Evolutionary conservation across 2,888 invertebrate genomes (phyloP).

Genomic region (Agelastica alni): DNA sequence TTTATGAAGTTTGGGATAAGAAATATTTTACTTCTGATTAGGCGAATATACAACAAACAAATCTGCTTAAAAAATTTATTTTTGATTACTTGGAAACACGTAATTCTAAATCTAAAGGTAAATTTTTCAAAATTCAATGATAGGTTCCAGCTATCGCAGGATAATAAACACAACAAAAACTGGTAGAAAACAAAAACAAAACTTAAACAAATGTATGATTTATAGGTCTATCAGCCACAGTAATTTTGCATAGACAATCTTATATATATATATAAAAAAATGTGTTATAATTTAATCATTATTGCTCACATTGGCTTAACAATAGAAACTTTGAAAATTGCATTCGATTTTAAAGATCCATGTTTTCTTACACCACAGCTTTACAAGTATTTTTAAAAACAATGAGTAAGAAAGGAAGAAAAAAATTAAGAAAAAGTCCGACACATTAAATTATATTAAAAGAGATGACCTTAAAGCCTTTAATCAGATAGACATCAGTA

Average conservation of each 20-base stretch:
- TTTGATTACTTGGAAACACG: slow-evolving; percentile 39
- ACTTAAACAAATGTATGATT: slow-evolving; percentile 3
- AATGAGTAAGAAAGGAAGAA: too few species aligned
- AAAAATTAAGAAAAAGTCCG: too few species aligned
- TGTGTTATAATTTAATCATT: slow-evolving; percentile 27
- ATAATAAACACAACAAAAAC: slow-evolving; percentile 21
- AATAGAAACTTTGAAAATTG: too few species aligned
- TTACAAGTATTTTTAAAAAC: too few species aligned
- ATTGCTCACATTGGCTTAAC: slow-evolving; percentile 19
- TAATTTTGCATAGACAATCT: slow-evolving; percentile 7
- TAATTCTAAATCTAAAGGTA: slow-evolving; percentile 32
- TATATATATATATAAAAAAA: slow-evolving; percentile 1
- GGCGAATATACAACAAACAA: too few species aligned
- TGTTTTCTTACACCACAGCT: too few species aligned
- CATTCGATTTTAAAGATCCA: too few species aligned
- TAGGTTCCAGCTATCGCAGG: slow-evolving; percentile 12
- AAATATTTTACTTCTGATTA: too few species aligned
- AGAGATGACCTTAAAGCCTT: too few species aligned
- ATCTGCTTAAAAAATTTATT: slow-evolving; percentile 35
- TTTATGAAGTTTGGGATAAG: too few species aligned
- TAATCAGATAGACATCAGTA: too few species aligned
- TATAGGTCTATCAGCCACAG: slow-evolving; percentile 12
- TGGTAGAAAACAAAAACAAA: slow-evolving; percentile 21
- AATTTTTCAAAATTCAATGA: slow-evolving; percentile 17
- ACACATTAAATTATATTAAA: too few species aligned